These are phyloP conservation scores for Malurus splendens DNA, from an alignment of 2,797 vertebrate genomes.

Conservation along the genomic window DNA sequence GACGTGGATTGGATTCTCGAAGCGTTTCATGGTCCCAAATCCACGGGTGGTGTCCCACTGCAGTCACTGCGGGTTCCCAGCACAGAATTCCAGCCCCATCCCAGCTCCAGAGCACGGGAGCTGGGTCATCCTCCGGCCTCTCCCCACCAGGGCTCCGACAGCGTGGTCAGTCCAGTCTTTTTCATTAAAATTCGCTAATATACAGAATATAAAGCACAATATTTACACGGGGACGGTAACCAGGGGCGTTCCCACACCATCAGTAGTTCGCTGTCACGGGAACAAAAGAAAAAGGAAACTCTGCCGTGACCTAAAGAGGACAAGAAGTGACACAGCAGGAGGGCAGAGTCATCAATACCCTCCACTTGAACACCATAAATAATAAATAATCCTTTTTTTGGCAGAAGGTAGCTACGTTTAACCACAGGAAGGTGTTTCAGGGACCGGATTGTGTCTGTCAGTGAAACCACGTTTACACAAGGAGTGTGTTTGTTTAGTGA, in stretches of 20 bases:
- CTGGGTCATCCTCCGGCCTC: background rate
- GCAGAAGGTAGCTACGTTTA: background rate
- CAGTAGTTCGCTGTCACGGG: conserved; percentile 60
- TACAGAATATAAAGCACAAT: conserved; percentile 77
- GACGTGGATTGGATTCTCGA: background rate
- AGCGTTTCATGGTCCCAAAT: background rate
- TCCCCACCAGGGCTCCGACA: background rate
- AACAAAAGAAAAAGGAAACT: conserved; percentile 58
- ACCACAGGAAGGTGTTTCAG: background rate
- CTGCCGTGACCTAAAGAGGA: conserved; percentile 18
- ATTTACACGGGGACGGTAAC: conserved; percentile 73
- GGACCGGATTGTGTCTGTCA: background rate
- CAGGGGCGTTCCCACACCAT: conserved; percentile 58
- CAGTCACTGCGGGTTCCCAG: background rate
- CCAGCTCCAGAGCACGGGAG: background rate
- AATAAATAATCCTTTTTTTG: conserved; percentile 4
- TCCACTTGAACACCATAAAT: background rate
- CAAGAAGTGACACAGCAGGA: conserved; percentile 29
- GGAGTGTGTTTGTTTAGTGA: background rate
- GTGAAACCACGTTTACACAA: background rate
- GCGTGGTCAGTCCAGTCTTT: conserved; percentile 14
- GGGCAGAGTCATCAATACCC: background rate
- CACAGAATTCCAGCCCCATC: background rate
- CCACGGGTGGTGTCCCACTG: fast-evolving
- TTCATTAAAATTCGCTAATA: conserved; percentile 71